These are phyloP conservation scores for Parus major DNA, from an alignment of 2,113 vertebrate genomes.

Conservation along the genomic window DNA sequence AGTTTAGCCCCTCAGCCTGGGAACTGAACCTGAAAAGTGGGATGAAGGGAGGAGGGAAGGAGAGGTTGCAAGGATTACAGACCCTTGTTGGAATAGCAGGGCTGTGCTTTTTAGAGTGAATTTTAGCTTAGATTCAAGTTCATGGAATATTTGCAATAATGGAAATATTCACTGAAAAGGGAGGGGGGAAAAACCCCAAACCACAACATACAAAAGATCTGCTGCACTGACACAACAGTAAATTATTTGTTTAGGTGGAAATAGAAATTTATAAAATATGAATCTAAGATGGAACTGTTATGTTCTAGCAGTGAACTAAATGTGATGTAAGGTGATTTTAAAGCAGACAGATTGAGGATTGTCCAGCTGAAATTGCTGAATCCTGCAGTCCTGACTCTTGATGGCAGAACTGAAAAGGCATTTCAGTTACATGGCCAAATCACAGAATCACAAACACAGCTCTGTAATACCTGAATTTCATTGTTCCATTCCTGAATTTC, in stretches of 20 bases:
- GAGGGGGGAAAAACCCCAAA: accelerated
- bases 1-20: background rate
- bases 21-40: background rate
- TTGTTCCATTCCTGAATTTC: background rate
- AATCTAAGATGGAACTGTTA: background rate
- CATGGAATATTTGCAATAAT: background rate
- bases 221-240: background rate
- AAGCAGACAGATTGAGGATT: background rate
- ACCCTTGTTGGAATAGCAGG: background rate
- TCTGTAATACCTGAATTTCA: background rate
- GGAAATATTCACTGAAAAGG: background rate
- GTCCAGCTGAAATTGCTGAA: background rate
- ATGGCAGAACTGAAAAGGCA: background rate
- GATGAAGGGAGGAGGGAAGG: background rate
- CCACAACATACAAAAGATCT: background rate
- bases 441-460: background rate
- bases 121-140: background rate
- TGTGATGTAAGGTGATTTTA: background rate
- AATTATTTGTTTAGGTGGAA: background rate
- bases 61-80: background rate
- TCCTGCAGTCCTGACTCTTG: background rate
- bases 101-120: background rate
- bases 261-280: background rate
- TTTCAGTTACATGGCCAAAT: background rate
- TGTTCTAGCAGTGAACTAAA: background rate